These are phyloP conservation scores for Drosophila greeni DNA, from an alignment of 2,888 invertebrate genomes.

Conservation along the genomic window DNA sequence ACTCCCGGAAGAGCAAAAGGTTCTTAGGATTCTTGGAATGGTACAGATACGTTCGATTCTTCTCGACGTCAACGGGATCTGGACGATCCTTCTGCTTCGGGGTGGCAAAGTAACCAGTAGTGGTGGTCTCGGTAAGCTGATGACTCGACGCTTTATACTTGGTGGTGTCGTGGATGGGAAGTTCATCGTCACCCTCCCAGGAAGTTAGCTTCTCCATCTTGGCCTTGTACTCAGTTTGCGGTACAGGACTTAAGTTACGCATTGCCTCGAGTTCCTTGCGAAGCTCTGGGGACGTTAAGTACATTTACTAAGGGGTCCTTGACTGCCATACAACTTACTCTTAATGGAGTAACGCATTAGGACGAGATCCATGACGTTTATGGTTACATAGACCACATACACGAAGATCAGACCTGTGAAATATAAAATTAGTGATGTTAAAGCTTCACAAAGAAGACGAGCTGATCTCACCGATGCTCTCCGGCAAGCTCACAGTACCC, in stretches of 20 bases:
- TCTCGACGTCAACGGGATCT: conserved; percentile 8
- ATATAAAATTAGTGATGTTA: accelerated
- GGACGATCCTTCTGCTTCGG: conserved; percentile 8
- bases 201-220: conserved; percentile 2
- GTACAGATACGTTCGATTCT: conserved; percentile 31
- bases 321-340: conserved; percentile 21
- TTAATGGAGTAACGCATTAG: conserved; percentile 26
- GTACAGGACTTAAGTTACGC: not conserved
- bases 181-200: conserved; percentile 31
- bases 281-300: conserved; percentile 21
- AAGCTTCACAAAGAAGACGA: too few relatives aligned
- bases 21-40: conserved; percentile 45
- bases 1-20: conserved; percentile 46
- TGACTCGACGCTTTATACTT: not conserved
- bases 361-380: conserved; percentile 41
- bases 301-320: not conserved
- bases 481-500: not conserved
- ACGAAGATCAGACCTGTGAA: conserved; percentile 23
- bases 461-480: conserved; percentile 26
- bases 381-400: conserved; percentile 34
- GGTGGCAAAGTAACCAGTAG: conserved; percentile 8
- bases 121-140: not conserved
- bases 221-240: not conserved
- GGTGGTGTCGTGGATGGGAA: conserved; percentile 20
- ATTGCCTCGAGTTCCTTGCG: conserved; percentile 17